A percentile compares a stretch with the other conserved stretches of the same genome.
phyloP scores from a whole-genome alignment of 2,888 invertebrate genomes.

The Danaus chrysippus region DNA sequence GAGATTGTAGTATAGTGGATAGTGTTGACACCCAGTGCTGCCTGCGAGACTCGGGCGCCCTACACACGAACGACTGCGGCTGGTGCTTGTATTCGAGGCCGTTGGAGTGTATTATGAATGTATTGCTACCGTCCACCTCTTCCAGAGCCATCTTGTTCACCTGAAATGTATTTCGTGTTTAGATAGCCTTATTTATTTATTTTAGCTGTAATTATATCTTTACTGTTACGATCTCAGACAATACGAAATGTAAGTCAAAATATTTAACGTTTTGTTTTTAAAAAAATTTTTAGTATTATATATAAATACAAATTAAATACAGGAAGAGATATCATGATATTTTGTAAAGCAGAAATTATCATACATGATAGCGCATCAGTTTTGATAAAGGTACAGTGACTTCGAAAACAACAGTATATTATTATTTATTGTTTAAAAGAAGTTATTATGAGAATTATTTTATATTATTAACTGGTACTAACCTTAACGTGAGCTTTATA shows the following conservation, averaged over 20 bases:
- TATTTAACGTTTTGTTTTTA: too few relatives aligned
- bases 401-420: too few relatives aligned
- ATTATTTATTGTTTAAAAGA: too few relatives aligned
- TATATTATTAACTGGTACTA: slow-evolving; percentile 37
- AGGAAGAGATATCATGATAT: too few relatives aligned
- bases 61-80: slow-evolving; percentile 87
- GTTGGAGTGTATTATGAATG: slow-evolving; percentile 82
- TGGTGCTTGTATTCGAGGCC: slow-evolving; percentile 87
- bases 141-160: slow-evolving; percentile 96
- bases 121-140: slow-evolving; percentile 69
- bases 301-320: too few relatives aligned
- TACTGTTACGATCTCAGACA: too few relatives aligned
- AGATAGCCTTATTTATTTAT: not conserved
- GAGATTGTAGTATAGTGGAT: slow-evolving; percentile 92
- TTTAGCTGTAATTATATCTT: too few relatives aligned
- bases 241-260: too few relatives aligned
- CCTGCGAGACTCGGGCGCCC: slow-evolving; percentile 85
- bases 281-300: too few relatives aligned
- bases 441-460: not conserved
- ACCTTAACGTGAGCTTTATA: slow-evolving; percentile 98
- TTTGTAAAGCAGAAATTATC: too few relatives aligned
- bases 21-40: slow-evolving; percentile 93
- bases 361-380: too few relatives aligned
- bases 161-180: slow-evolving; percentile 69
- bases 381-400: too few relatives aligned